Evolutionary conservation across 2,888 invertebrate genomes (phyloP), one percentile per base, ranked within the genome.

Genomic region (Chrysopilus asiliformis): DNA sequence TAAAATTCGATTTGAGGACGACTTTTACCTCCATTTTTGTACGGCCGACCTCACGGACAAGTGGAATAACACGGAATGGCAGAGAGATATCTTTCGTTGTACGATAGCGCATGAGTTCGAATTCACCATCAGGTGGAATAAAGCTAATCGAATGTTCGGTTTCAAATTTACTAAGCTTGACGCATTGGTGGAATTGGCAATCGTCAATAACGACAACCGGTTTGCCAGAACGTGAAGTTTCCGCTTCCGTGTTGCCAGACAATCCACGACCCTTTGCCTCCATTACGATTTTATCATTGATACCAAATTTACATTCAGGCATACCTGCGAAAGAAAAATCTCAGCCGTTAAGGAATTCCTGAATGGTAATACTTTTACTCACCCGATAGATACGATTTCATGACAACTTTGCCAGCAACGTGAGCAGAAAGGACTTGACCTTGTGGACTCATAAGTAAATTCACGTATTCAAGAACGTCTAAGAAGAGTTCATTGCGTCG

Each of bases 1-100:
- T 98, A 66, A 99, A 99, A 68, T 95, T 98, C 41, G 94, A 94
- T 68, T 98, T 99, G 36, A 99, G 72, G 1, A 99, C 97, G 10
- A 97, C 94, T 61, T 99, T 99, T 0, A 98, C 97, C 63, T 99
- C 98, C 97, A 99, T 98, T 67, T 97, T 94, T 51, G 95, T 95
- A 48, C 97, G 82, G 0, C 97, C 97, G 3, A 94, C 94, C 64
- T 98, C 98, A 1, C 97, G 76, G 0, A 98, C 98, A 26, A 99
- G 67, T 0, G 98, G 98, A 57, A 99, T 99, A 42, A 98, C 95
- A 46, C 98, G 85, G 76, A 99, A 99, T 46, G 98, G 98, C 46
- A 99, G 71, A 33, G 97, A 97, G 56, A 99, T 98, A 68, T 99
- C 98, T 66, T 99, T 98, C 15, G 98, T 98, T 37, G 97, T 98